A percentile compares a stretch with the other conserved stretches of the same genome.
Evolutionary conservation across 2,888 invertebrate genomes (phyloP).

Genomic region (Glomeris marginata): DNA sequence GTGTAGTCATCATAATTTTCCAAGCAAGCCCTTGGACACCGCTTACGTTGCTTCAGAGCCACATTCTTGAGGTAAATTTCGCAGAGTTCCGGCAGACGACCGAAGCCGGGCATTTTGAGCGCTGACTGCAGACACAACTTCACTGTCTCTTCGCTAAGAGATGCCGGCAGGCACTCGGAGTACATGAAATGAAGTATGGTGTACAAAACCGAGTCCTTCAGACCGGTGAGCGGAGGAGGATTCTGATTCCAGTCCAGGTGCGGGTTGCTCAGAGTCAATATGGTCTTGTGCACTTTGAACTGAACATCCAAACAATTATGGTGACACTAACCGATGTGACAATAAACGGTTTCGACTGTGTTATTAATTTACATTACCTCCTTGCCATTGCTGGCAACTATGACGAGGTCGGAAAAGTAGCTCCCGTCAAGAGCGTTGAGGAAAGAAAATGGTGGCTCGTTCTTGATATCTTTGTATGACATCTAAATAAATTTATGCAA

Average conservation of each 20-base stretch:
- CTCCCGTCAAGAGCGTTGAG: conserved; percentile 47
- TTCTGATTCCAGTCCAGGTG: conserved; percentile 37
- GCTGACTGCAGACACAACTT: conserved; percentile 34
- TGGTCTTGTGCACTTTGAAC: conserved; percentile 38
- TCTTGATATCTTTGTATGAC: conserved; percentile 23
- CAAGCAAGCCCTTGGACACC: neutral
- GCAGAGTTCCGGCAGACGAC: conserved; percentile 41
- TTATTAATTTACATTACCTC: conserved; percentile 29
- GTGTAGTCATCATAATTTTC: neutral
- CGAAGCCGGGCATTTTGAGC: conserved; percentile 36
- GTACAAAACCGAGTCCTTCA: conserved; percentile 44
- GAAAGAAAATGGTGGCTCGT: conserved; percentile 43
- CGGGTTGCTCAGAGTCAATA: conserved; percentile 40
- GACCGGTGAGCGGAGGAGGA: conserved; percentile 35
- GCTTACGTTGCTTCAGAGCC: conserved; percentile 46
- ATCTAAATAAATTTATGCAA: conserved; percentile 21
- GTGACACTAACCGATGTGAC: neutral
- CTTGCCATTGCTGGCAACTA: conserved; percentile 38
- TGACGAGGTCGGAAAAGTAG: conserved; percentile 44
- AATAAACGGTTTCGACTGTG: conserved; percentile 10
- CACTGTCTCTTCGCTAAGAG: conserved; percentile 42
- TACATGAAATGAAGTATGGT: conserved; percentile 48
- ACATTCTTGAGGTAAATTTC: conserved; percentile 45
- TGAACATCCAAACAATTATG: conserved; percentile 17
- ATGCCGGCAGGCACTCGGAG: conserved; percentile 45